Percentiles rank a stretch among this genome's conserved stretches.
phyloP scores from a whole-genome alignment of 2,113 vertebrate species.

The Euleptes europaea region DNA sequence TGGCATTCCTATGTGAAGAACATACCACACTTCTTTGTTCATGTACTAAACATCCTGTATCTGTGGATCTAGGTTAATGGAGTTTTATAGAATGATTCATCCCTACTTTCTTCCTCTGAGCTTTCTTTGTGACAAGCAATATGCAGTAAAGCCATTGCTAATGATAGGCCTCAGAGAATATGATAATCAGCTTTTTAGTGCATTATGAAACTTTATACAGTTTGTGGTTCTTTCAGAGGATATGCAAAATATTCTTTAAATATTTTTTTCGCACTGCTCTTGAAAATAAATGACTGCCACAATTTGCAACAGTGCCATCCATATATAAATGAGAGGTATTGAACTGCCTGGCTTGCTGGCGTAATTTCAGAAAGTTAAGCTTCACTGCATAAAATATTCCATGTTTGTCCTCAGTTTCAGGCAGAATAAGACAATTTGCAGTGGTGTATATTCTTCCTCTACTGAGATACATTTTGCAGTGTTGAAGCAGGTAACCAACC shows the following conservation, averaged over 20 bases:
- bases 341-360: slow-evolving; percentile 51
- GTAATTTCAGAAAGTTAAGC: slow-evolving; percentile 57
- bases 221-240: slow-evolving; percentile 30
- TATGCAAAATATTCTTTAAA: slow-evolving; percentile 47
- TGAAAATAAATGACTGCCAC: slow-evolving; percentile 56
- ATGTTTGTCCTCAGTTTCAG: slow-evolving; percentile 58
- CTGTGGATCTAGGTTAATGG: slow-evolving; percentile 16
- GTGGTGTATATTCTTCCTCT: slow-evolving; percentile 34
- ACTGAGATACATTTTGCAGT: slow-evolving; percentile 36
- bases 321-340: slow-evolving; percentile 46
- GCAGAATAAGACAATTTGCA: slow-evolving; percentile 40
- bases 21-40: not conserved
- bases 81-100: slow-evolving; percentile 1
- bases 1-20: not conserved
- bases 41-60: not conserved
- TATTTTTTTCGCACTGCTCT: slow-evolving; percentile 30
- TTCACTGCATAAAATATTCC: slow-evolving; percentile 62
- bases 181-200: not conserved
- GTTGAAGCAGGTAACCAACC: slow-evolving; percentile 35
- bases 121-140: not conserved
- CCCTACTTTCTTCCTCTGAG: slow-evolving; percentile 6
- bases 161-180: slow-evolving; percentile 2
- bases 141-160: slow-evolving; percentile 25
- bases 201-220: not conserved
- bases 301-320: slow-evolving; percentile 36